Evolutionary conservation across 2,113 vertebrate genomes (phyloP).

Genomic region (Platichthys stellatus): DNA sequence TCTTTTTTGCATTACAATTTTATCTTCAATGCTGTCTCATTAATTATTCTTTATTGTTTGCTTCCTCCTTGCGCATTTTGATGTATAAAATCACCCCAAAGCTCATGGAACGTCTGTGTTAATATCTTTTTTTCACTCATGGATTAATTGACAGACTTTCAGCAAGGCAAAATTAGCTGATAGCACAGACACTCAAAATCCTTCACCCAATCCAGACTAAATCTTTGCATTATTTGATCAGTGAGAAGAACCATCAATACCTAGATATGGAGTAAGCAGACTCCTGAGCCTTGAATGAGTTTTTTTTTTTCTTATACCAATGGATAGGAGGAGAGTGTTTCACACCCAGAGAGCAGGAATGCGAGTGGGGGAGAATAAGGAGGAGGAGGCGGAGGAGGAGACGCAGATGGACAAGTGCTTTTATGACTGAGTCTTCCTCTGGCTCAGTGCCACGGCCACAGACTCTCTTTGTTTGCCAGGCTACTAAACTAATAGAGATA

Average conservation of each 20-base stretch:
- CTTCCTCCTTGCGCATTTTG: not conserved
- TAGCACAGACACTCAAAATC: not conserved
- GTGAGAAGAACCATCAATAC: conserved; percentile 59
- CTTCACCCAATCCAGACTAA: not conserved
- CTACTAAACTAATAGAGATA: conserved; percentile 87
- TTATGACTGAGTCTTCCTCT: conserved; percentile 83
- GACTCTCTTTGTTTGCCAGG: conserved; percentile 86
- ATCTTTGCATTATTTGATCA: conserved; percentile 39
- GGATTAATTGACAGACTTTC: conserved; percentile 26
- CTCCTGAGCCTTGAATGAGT: conserved; percentile 34
- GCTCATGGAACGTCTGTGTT: conserved; percentile 8
- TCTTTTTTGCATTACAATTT: too few relatives aligned
- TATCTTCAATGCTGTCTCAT: too few relatives aligned
- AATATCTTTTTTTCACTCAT: conserved; percentile 3
- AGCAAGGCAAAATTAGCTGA: conserved; percentile 32
- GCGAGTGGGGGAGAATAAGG: conserved; percentile 25
- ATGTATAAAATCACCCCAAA: conserved; percentile 1
- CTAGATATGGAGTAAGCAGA: conserved; percentile 11
- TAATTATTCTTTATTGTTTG: not conserved
- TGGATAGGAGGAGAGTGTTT: conserved; percentile 43
- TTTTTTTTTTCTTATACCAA: conserved; percentile 7
- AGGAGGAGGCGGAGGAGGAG: conserved; percentile 43
- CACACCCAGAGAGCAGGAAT: conserved; percentile 45
- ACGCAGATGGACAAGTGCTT: conserved; percentile 86
- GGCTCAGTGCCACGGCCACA: conserved; percentile 83